These are phyloP conservation scores for Heliconius nattereri DNA, from an alignment of 1,140 invertebrate genomes.

Conservation along the genomic window DNA sequence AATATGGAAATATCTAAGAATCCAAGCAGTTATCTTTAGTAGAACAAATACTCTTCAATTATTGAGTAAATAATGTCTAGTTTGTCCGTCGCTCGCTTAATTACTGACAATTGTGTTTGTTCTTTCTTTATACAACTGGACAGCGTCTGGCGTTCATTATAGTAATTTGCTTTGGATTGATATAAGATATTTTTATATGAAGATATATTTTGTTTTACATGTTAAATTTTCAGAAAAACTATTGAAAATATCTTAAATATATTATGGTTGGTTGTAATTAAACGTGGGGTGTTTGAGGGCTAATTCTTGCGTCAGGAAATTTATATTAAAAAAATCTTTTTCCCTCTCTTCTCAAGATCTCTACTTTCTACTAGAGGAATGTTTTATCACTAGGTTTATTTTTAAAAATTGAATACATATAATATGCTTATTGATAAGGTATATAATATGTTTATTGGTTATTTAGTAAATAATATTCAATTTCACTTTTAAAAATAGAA, in stretches of 20 bases:
- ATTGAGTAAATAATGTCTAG: conserved; percentile 5
- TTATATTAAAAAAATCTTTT: too few relatives aligned
- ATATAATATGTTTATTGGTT: too few relatives aligned
- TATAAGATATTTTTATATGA: not conserved
- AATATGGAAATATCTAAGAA: not conserved
- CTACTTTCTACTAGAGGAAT: too few relatives aligned
- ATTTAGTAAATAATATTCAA: too few relatives aligned
- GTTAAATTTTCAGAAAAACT: not conserved
- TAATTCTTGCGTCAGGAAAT: too few relatives aligned
- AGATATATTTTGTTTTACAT: not conserved
- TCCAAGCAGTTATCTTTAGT: conserved; percentile 3
- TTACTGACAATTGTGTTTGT: conserved; percentile 13
- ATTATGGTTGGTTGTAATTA: not conserved
- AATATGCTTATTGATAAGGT: too few relatives aligned
- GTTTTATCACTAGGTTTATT: too few relatives aligned
- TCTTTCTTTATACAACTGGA: conserved; percentile 4
- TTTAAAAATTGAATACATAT: too few relatives aligned
- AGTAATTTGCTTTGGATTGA: not conserved
- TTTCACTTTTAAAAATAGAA: too few relatives aligned
- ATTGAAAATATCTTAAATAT: not conserved
- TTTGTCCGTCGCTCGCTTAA: conserved; percentile 6
- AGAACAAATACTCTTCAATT: conserved; percentile 10
- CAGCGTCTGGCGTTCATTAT: conserved; percentile 5
- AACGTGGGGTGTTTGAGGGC: too few relatives aligned
- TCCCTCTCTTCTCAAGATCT: too few relatives aligned